Evolutionary conservation across 1,140 invertebrate species (phyloP).

Genomic region (Bursaphelenchus mucronatus): DNA sequence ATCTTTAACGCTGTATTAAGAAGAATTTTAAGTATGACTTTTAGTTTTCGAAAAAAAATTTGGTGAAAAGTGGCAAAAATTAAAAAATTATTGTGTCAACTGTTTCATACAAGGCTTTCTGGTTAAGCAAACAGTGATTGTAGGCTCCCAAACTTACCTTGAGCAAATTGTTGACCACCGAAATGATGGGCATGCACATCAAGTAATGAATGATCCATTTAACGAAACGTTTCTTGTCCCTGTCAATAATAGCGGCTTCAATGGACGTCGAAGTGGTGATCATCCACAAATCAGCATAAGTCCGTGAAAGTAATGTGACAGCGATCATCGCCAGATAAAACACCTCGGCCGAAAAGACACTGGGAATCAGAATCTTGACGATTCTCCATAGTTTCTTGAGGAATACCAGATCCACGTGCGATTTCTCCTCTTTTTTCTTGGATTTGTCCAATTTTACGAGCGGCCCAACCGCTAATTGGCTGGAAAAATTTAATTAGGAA

Average conservation of each 20-base stretch:
- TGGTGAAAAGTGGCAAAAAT: no score
- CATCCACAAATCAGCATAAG: slow-evolving; percentile 92
- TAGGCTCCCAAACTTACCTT: slow-evolving; percentile 66
- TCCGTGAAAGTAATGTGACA: slow-evolving; percentile 74
- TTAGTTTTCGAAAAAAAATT: background rate
- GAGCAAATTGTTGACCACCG: slow-evolving; percentile 82
- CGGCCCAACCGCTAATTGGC: slow-evolving; percentile 9
- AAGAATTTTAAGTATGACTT: background rate
- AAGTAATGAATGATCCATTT: slow-evolving; percentile 70
- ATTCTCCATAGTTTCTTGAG: slow-evolving; percentile 73
- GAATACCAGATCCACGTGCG: slow-evolving; percentile 80
- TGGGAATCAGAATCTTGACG: slow-evolving; percentile 78
- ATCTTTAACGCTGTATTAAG: no score
- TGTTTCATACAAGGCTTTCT: slow-evolving; percentile 39
- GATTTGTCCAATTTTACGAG: background rate
- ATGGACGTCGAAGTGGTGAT: slow-evolving; percentile 69
- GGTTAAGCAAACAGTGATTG: slow-evolving; percentile 15
- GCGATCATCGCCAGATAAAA: slow-evolving; percentile 79
- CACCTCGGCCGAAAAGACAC: slow-evolving; percentile 65
- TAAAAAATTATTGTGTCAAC: slow-evolving; percentile 7
- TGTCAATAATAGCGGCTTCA: slow-evolving; percentile 86
- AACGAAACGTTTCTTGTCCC: slow-evolving; percentile 74
- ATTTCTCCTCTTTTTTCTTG: slow-evolving; percentile 67
- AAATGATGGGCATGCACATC: slow-evolving; percentile 64
- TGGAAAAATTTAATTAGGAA: background rate